Evolutionary conservation across 2,113 vertebrate species (phyloP).

Genomic region (Microtus montanus): DNA sequence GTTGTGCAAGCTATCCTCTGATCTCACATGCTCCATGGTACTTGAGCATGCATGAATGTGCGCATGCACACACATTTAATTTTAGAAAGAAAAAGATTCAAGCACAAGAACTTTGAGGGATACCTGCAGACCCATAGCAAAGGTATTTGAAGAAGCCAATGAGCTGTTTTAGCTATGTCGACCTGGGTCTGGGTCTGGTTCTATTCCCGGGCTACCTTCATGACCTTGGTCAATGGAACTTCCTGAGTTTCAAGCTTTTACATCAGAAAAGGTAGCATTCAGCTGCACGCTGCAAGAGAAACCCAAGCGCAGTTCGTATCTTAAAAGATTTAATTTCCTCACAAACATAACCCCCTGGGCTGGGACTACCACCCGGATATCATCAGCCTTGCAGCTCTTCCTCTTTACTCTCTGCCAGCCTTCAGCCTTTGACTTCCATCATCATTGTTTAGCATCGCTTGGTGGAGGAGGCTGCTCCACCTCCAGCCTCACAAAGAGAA

Average conservation of each 20-base stretch:
- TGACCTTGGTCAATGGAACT: background rate
- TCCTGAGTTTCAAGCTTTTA: background rate
- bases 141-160: background rate
- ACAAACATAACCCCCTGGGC: background rate
- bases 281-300: background rate
- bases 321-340: background rate
- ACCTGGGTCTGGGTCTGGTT: background rate
- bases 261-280: background rate
- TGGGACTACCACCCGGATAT: no score
- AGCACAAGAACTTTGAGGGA: background rate
- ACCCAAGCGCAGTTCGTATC: background rate
- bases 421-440: background rate
- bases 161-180: background rate
- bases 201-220: background rate
- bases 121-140: background rate
- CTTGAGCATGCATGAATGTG: background rate
- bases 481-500: background rate
- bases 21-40: background rate
- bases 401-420: background rate
- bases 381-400: background rate
- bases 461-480: background rate
- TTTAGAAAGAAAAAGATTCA: background rate
- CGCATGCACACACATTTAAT: background rate
- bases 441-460: background rate
- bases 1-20: background rate